Conservation (phyloP, 2,888 invertebrate species). For the Desoria tigrina region DNA sequence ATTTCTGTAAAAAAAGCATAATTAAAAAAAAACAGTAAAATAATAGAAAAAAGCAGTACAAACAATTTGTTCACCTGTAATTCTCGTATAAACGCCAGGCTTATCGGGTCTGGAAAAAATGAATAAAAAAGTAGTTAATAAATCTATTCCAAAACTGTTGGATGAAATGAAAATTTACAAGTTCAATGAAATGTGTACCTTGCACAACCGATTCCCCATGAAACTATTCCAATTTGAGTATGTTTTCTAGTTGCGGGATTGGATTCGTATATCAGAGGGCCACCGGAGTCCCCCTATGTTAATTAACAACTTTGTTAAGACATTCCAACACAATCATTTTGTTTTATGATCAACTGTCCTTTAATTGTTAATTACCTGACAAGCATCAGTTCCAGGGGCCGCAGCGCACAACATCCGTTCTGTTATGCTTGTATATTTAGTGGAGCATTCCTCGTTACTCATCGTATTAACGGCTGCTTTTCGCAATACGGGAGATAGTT, state of each 20-base stretch:
- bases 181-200: conserved; percentile 20
- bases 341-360: too few species aligned
- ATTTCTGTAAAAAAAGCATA: too few species aligned
- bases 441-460: conserved; percentile 37
- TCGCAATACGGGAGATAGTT: conserved; percentile 33
- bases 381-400: conserved; percentile 47
- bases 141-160: too few species aligned
- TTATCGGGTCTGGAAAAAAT: conserved; percentile 28
- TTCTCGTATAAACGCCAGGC: conserved; percentile 50
- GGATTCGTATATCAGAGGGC: conserved; percentile 36
- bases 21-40: too few species aligned
- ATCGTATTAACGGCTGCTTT: conserved; percentile 44
- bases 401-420: conserved; percentile 51
- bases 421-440: conserved; percentile 48
- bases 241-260: conserved; percentile 20
- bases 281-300: conserved; percentile 33
- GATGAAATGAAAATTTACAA: not conserved
- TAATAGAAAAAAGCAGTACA: too few species aligned
- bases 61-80: conserved; percentile 36
- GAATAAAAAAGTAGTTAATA: too few species aligned
- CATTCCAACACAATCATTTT: not conserved
- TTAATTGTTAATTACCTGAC: conserved; percentile 26
- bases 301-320: too few species aligned
- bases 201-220: conserved; percentile 38
- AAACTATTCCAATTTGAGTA: conserved; percentile 48